Evolutionary conservation across 2,797 vertebrate species (phyloP).

Genomic region (Myiothlypis coronata): DNA sequence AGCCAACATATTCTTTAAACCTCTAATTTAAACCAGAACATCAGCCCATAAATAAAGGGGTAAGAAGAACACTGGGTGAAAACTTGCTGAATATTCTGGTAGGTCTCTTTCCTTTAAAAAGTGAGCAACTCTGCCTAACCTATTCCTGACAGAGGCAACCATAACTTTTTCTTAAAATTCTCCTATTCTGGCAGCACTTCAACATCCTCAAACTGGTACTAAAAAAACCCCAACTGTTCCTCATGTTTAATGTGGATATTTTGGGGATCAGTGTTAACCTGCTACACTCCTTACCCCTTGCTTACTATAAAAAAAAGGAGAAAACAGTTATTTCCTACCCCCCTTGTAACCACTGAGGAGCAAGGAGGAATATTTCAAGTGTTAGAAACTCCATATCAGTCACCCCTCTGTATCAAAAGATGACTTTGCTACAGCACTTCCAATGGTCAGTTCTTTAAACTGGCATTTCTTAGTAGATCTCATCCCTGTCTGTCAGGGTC

Average conservation of each 20-base stretch:
- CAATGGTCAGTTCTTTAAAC: neutral
- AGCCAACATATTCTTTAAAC: neutral
- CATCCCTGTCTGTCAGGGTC: rapidly evolving
- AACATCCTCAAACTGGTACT: neutral
- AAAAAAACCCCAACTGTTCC: neutral
- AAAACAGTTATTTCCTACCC: neutral
- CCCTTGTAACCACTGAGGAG: rapidly evolving
- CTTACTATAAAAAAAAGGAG: neutral
- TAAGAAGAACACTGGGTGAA: neutral
- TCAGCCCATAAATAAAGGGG: neutral
- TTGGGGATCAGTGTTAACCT: neutral
- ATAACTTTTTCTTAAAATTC: neutral
- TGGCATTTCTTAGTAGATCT: neutral
- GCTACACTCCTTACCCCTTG: neutral
- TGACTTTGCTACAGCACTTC: neutral
- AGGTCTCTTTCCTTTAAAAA: neutral
- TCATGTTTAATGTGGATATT: neutral
- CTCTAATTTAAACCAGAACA: neutral
- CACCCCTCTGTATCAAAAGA: neutral
- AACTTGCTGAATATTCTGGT: neutral
- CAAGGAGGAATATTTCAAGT: neutral
- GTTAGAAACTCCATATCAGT: neutral
- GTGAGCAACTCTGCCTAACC: neutral
- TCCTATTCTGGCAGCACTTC: neutral
- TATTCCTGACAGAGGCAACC: neutral